phyloP scores from a whole-genome alignment of 35 echinoderm and acorn worm genomes.

The Ophioderma brevispina region DNA sequence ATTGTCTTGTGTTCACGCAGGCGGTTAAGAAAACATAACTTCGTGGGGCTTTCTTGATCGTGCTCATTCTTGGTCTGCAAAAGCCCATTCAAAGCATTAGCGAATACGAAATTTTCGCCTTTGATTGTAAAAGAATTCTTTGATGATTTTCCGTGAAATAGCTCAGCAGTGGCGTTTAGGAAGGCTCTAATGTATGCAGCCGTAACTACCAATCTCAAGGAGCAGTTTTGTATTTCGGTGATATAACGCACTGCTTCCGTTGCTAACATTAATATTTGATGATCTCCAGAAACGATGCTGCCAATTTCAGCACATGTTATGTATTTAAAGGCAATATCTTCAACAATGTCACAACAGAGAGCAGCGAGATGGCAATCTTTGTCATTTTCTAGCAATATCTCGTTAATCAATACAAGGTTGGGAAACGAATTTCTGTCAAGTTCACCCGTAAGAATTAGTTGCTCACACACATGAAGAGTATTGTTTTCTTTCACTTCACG shows the following conservation, averaged over 20 bases:
- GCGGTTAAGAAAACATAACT: neutral
- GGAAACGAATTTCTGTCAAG: neutral
- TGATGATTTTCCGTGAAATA: neutral
- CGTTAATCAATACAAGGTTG: neutral
- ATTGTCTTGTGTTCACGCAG: neutral
- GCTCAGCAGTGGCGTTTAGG: constrained; percentile 4
- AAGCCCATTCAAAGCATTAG: neutral
- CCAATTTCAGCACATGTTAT: neutral
- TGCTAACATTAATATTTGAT: neutral
- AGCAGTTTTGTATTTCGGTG: neutral
- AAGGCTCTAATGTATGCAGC: constrained; percentile 3
- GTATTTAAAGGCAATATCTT: constrained; percentile 13
- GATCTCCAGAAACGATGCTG: neutral
- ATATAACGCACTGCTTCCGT: too few relatives aligned
- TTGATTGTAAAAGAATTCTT: neutral
- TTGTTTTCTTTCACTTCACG: neutral
- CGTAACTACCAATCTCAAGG: neutral
- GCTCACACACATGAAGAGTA: neutral
- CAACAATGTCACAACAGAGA: constrained; percentile 35
- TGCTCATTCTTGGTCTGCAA: neutral
- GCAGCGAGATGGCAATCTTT: neutral
- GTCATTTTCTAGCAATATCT: neutral
- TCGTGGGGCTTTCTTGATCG: neutral
- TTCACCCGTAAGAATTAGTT: neutral
- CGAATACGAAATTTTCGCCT: neutral